Percentiles rank a stretch among this genome's conserved stretches.
Evolutionary conservation across 1,140 invertebrate genomes (phyloP).

Genomic region (Rhyacophila brunnea): DNA sequence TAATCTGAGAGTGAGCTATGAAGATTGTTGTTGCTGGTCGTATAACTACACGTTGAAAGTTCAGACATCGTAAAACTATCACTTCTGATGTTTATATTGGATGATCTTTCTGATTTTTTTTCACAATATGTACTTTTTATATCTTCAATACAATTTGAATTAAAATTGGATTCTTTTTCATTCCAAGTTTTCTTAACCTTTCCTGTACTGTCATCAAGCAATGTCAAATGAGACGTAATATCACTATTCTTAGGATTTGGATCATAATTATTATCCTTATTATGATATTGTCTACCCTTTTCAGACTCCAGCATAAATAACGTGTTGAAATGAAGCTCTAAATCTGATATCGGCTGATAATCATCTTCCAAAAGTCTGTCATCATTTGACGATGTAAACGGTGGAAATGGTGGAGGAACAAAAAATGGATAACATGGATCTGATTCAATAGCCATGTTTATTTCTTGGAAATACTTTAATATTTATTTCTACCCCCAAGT

Average conservation of each 20-base stretch:
- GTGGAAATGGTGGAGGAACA: conserved; percentile 23
- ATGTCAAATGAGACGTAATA: background rate
- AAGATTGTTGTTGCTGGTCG: conserved; percentile 9
- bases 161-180: too few relatives aligned
- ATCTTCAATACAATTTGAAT: too few relatives aligned
- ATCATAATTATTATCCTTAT: too few relatives aligned
- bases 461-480: background rate
- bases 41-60: conserved; percentile 19
- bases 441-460: conserved; percentile 18
- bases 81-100: conserved; percentile 5
- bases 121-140: too few relatives aligned
- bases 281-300: conserved; percentile 14
- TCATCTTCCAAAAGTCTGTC: conserved; percentile 20
- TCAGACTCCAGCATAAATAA: conserved; percentile 33
- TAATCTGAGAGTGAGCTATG: conserved; percentile 20
- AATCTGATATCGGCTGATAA: conserved; percentile 26
- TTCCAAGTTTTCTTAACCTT: too few relatives aligned
- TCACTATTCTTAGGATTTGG: background rate
- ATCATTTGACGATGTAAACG: background rate
- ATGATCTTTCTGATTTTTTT: background rate
- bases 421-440: conserved; percentile 27
- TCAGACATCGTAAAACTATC: conserved; percentile 28
- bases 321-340: conserved; percentile 34
- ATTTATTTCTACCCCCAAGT: background rate
- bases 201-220: background rate